These are phyloP conservation scores for Varecia variegata DNA, from an alignment of 2,797 vertebrate species.

Conservation along the genomic window DNA sequence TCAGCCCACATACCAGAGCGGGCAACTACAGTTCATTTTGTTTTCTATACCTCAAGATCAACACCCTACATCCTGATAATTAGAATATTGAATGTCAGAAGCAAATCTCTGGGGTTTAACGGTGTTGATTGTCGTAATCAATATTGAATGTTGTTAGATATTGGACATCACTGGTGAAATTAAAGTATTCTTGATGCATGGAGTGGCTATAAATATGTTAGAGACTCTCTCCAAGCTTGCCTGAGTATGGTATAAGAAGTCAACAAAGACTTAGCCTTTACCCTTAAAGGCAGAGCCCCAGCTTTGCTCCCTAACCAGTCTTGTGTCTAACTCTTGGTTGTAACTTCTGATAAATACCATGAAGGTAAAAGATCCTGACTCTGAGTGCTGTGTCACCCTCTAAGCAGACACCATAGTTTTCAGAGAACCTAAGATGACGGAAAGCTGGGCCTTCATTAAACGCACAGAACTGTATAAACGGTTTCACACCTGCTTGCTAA, in stretches of 20 bases:
- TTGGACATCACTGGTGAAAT: neutral
- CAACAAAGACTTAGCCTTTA: constrained; percentile 19
- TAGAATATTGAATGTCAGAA: neutral
- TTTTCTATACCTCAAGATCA: neutral
- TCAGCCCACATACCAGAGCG: neutral
- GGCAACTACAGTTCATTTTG: neutral
- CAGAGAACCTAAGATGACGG: neutral
- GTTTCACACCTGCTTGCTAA: neutral
- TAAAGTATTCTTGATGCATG: neutral
- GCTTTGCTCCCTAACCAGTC: neutral
- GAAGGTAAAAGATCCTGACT: neutral
- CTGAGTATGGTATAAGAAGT: neutral
- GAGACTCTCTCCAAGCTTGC: neutral
- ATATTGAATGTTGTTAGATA: neutral
- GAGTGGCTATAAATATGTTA: neutral
- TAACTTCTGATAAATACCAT: neutral
- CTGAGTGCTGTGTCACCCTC: neutral
- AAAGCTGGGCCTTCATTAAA: neutral
- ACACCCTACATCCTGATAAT: neutral
- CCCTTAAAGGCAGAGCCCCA: neutral
- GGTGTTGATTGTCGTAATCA: neutral
- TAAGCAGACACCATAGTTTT: neutral
- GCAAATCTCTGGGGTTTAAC: neutral
- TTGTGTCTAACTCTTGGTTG: neutral
- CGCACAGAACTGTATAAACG: neutral